Evolutionary conservation across 2,113 vertebrate species (phyloP).

Genomic region (Speoplatyrhinus poulsoni): DNA sequence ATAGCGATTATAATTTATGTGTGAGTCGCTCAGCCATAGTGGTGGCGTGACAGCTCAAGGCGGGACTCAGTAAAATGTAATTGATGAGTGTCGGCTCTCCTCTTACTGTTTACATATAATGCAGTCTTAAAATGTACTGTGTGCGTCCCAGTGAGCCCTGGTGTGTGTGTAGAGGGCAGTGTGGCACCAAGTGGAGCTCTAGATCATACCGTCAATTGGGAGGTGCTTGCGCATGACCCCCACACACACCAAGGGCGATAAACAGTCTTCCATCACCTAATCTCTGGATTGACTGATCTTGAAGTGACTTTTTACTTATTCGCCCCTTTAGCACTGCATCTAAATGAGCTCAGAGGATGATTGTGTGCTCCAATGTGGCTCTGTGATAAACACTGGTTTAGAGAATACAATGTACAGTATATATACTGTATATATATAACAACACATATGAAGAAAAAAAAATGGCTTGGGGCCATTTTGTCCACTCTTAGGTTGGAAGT

Average conservation of each 20-base stretch:
- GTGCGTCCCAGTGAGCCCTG: no score
- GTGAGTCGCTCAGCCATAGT: no score
- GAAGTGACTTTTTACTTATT: slow-evolving; percentile 33
- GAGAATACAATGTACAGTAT: slow-evolving; percentile 20
- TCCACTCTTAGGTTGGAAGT: slow-evolving; percentile 12
- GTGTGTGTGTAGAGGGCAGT: background rate
- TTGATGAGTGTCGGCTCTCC: slow-evolving; percentile 21
- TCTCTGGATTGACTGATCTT: slow-evolving; percentile 44
- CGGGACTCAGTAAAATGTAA: background rate
- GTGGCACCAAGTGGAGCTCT: background rate
- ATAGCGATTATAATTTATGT: no score
- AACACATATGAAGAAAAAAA: slow-evolving; percentile 16
- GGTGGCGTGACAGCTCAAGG: no score
- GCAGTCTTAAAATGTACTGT: slow-evolving; percentile 10
- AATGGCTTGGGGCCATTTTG: slow-evolving; percentile 24
- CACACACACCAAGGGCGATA: slow-evolving; percentile 54
- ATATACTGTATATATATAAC: no score
- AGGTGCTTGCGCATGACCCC: slow-evolving; percentile 52
- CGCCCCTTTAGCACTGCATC: slow-evolving; percentile 12
- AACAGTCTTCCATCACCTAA: slow-evolving; percentile 56
- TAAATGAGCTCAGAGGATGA: slow-evolving; percentile 55
- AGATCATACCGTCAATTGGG: slow-evolving; percentile 23
- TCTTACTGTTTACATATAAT: slow-evolving; percentile 42
- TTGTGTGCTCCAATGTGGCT: slow-evolving; percentile 38
- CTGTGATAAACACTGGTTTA: slow-evolving; percentile 36